A percentile compares a stretch with the other conserved stretches of the same genome.
phyloP scores from a whole-genome alignment of 1,140 invertebrate genomes.

The Lepidurus apus region DNA sequence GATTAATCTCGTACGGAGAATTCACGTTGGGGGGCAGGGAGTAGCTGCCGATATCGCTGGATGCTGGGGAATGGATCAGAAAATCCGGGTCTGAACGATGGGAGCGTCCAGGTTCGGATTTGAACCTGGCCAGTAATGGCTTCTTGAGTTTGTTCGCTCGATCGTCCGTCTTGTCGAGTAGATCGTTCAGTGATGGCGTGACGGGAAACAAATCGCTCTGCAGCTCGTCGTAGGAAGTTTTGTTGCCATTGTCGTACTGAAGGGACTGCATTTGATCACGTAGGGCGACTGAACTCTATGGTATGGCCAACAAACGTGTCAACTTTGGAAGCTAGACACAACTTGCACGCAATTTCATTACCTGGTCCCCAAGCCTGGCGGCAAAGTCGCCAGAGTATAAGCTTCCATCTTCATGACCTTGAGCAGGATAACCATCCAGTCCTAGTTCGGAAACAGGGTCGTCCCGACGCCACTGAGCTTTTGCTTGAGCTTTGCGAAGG shows the following conservation, averaged over 20 bases:
- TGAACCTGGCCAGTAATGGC: neutral
- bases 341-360: neutral
- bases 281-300: neutral
- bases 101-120: neutral
- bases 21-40: neutral
- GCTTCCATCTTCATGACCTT: neutral
- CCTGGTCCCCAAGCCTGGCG: neutral
- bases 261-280: neutral
- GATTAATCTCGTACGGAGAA: neutral
- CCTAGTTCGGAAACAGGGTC: neutral
- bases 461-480: neutral
- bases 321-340: neutral
- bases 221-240: constrained; percentile 3
- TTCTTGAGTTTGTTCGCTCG: neutral
- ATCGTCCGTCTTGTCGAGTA: neutral
- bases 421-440: neutral
- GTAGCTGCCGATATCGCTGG: constrained; percentile 1
- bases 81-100: neutral
- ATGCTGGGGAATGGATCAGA: neutral
- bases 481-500: constrained; percentile 46
- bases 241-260: neutral
- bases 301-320: neutral
- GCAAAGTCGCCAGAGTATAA: neutral
- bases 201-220: neutral
- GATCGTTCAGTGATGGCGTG: neutral